Evolutionary conservation across 2,797 vertebrate species (phyloP).

Genomic region (Babyrousa celebensis): DNA sequence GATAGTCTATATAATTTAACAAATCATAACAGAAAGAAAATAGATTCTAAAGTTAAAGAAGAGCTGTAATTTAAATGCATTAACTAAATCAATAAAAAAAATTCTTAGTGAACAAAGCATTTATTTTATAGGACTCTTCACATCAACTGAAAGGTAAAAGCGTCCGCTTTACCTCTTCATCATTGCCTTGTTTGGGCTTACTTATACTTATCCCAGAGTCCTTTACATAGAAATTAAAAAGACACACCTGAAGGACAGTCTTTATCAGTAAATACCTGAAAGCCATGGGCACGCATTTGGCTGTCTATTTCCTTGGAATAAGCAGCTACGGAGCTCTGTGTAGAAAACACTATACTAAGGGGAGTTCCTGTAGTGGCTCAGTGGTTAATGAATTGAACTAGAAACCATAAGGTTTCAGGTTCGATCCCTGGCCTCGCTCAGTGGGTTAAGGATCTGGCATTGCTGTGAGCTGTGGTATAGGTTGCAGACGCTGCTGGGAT

Average conservation of each 20-base stretch:
- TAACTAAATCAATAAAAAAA: neutral
- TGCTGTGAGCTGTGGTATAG: too few species aligned
- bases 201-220: neutral
- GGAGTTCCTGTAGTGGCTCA: neutral
- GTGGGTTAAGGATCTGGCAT: too few species aligned
- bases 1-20: neutral
- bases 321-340: neutral
- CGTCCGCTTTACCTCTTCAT: neutral
- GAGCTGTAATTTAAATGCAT: constrained; percentile 25
- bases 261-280: neutral
- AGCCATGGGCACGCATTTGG: neutral
- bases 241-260: neutral
- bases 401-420: too few species aligned
- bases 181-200: neutral
- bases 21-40: neutral
- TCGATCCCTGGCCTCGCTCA: too few species aligned
- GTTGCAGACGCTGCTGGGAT: too few species aligned
- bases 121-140: neutral
- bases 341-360: neutral
- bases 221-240: neutral
- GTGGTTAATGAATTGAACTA: too few species aligned
- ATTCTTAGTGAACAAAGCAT: neutral
- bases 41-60: neutral
- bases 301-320: neutral
- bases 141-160: neutral